Conservation (phyloP, 2,888 invertebrate genomes). For the Uropetala carovei region DNA sequence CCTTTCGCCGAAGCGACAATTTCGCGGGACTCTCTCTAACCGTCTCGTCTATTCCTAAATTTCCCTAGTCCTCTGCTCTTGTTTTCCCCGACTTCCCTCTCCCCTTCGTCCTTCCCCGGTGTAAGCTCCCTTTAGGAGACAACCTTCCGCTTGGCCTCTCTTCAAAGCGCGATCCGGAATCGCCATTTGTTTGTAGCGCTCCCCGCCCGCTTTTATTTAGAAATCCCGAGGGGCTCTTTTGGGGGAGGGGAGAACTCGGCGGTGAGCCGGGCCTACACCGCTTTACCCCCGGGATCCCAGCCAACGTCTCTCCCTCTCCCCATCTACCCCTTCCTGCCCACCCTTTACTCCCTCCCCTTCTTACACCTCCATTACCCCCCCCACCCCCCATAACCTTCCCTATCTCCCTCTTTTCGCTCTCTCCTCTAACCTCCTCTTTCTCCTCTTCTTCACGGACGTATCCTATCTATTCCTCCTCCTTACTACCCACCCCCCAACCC, state of each 20-base stretch:
- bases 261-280: slow-evolving; percentile 23
- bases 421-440: neutral
- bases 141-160: slow-evolving; percentile 17
- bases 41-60: slow-evolving; percentile 28
- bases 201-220: slow-evolving; percentile 63
- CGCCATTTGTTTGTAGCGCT: slow-evolving; percentile 37
- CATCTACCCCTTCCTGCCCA: neutral
- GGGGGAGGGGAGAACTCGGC: neutral
- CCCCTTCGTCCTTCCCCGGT: neutral
- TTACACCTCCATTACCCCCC: neutral
- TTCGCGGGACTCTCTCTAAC: neutral
- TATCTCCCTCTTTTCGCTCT: neutral
- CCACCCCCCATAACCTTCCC: neutral
- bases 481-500: neutral
- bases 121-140: neutral
- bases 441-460: neutral
- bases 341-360: neutral
- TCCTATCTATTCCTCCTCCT: neutral
- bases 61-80: neutral
- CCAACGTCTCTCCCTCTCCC: slow-evolving; percentile 16
- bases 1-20: neutral
- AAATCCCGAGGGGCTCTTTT: slow-evolving; percentile 60
- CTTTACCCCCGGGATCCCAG: slow-evolving; percentile 4
- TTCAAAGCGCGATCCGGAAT: slow-evolving; percentile 21
- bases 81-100: neutral